A percentile compares a stretch with the other conserved stretches of the same genome.
These are phyloP conservation scores for Brachypodius melanocephalos DNA, from an alignment of 2,113 vertebrate genomes.

Conservation along the genomic window DNA sequence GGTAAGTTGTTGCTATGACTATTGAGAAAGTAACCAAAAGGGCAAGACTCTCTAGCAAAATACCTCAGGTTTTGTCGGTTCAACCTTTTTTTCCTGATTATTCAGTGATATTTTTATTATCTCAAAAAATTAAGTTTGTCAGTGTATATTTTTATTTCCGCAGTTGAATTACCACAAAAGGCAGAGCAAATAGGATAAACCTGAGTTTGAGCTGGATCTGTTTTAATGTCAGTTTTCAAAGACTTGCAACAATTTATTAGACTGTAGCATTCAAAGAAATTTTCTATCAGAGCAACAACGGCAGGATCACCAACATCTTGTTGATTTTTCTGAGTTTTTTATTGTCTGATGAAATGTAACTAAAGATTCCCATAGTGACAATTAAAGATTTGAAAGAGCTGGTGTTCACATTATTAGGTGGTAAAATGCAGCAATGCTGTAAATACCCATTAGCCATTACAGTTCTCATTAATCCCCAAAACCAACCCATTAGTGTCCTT, in stretches of 20 bases:
- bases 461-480: constrained; percentile 90
- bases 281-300: neutral
- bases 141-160: neutral
- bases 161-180: neutral
- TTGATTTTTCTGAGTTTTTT: constrained; percentile 64
- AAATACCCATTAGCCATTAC: constrained; percentile 92
- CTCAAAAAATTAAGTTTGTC: neutral
- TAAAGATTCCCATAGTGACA: constrained; percentile 77
- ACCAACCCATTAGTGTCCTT: constrained; percentile 89
- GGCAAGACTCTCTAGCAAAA: neutral
- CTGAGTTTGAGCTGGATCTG: neutral
- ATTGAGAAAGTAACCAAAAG: neutral
- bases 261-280: neutral
- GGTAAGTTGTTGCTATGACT: neutral
- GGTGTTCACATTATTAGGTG: constrained; percentile 65
- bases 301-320: constrained; percentile 9
- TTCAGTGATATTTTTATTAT: neutral
- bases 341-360: constrained; percentile 69
- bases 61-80: neutral
- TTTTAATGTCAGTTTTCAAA: neutral
- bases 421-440: constrained; percentile 73
- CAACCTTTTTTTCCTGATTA: neutral
- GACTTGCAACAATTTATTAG: neutral
- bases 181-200: neutral
- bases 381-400: constrained; percentile 76